A percentile compares a stretch with the other conserved stretches of the same genome.
These are phyloP conservation scores for Argynnis bischoffii DNA, from an alignment of 2,888 invertebrate species.

Conservation along the genomic window DNA sequence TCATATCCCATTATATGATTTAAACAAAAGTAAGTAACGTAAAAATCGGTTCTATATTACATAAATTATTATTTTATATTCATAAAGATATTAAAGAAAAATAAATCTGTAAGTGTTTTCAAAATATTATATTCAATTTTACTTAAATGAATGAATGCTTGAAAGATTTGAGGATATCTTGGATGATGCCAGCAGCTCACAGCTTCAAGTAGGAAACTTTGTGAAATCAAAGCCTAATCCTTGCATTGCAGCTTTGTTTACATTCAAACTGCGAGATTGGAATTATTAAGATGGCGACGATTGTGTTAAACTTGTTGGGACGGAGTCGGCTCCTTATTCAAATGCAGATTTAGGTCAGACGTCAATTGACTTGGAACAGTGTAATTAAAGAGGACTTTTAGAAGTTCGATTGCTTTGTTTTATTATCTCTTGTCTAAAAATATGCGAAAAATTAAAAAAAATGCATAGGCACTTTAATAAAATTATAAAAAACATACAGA, in stretches of 20 bases:
- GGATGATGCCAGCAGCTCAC: conserved; percentile 38
- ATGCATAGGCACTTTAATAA: no score
- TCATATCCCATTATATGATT: no score
- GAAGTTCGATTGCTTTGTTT: conserved; percentile 60
- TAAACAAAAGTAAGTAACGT: no score
- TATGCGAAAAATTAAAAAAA: no score
- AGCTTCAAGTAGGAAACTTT: conserved; percentile 56
- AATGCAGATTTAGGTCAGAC: conserved; percentile 77
- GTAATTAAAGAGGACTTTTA: conserved; percentile 66
- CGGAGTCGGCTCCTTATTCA: conserved; percentile 66
- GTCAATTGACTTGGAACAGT: conserved; percentile 70
- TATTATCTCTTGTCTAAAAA: conserved; percentile 40
- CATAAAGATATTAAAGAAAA: no score
- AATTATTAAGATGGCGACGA: conserved; percentile 76
- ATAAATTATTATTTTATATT: no score
- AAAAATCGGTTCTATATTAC: no score
- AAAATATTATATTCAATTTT: neutral
- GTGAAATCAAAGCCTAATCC: conserved; percentile 69
- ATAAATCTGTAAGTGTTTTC: no score
- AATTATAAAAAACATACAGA: no score
- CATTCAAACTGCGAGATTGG: conserved; percentile 68
- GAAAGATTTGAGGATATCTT: conserved; percentile 44
- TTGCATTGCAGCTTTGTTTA: conserved; percentile 68
- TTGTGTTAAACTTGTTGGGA: conserved; percentile 71
- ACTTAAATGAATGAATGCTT: conserved; percentile 9